A percentile compares a stretch with the other conserved stretches of the same genome.
Evolutionary conservation across 2,888 invertebrate species (phyloP).

Genomic region (Neoaliturus tenellus): DNA sequence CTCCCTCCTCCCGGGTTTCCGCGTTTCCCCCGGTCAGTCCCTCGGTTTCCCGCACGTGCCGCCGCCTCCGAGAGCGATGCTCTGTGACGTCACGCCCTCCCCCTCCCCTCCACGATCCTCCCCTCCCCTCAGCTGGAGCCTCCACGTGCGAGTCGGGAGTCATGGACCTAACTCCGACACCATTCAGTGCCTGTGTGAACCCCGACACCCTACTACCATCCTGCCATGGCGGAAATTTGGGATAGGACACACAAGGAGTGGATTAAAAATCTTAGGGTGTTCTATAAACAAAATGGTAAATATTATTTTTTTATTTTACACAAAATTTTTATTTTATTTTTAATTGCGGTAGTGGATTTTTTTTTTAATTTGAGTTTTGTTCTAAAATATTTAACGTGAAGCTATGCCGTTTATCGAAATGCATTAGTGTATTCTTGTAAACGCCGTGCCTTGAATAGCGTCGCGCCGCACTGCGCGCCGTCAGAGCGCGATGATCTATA

Average conservation of each 20-base stretch:
- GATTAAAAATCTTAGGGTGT: constrained; percentile 74
- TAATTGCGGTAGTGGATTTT: constrained; percentile 30
- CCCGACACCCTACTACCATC: constrained; percentile 2
- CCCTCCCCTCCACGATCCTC: constrained; percentile 66
- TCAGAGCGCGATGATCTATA: too few relatives aligned
- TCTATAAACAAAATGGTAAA: constrained; percentile 70
- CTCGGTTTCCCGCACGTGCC: constrained; percentile 62
- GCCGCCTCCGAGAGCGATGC: constrained; percentile 61
- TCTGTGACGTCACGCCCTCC: constrained; percentile 59
- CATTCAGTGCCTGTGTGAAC: constrained; percentile 52
- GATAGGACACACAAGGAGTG: constrained; percentile 72
- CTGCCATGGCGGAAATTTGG: constrained; percentile 65
- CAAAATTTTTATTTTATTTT: constrained; percentile 4
- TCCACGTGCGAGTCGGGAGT: constrained; percentile 45
- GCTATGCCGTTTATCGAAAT: too few relatives aligned
- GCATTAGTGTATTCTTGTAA: too few relatives aligned
- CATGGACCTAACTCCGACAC: constrained; percentile 48
- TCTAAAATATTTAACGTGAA: too few relatives aligned
- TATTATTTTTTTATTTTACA: constrained; percentile 28
- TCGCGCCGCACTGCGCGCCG: too few relatives aligned
- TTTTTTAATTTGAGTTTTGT: not conserved
- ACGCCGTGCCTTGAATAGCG: too few relatives aligned
- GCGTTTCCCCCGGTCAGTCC: not conserved
- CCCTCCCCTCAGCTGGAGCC: constrained; percentile 16
- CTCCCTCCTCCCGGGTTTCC: not conserved